Evolutionary conservation across 1,140 invertebrate species (phyloP), one percentile per base, ranked within the genome.

Genomic region (Fragariocoptes setiger): DNA sequence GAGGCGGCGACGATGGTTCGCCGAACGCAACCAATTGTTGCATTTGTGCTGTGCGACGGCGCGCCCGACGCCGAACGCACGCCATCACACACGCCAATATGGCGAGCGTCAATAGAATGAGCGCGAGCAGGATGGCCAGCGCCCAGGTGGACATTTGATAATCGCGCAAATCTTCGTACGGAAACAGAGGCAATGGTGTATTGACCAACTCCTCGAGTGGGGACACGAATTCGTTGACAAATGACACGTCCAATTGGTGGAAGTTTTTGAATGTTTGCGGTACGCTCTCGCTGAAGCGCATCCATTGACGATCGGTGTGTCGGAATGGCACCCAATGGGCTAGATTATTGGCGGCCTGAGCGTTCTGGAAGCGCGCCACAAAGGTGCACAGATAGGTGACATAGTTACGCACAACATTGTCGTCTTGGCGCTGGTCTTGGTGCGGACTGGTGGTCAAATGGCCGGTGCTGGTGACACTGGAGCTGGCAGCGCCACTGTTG

Each of bases 31-130:
- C 35, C 18, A 43, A 18, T 2, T 15, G n/a, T 5, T 14, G 19
- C 35, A 3, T 21, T 20, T 19, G 35, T 45, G 14, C 45, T 60
- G 21, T 49, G 57, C 50, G 70, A 62, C 53, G 69, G 68, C 25
- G 25, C n/a, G 8, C 8, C n/a, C 25, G 25, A n/a, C 25, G 25
- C 8, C 25, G 25, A 31, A 8, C n/a, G n/a, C 25, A 31, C 8
- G n/a, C 25, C 14, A 47, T 35, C 4, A 47, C 20, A 3, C 18
- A 4, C 2, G 18, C 40, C 4, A 41, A 1, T 2, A 41, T 19
- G 14, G 40, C 17, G 12, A 21, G 5, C 4, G 42, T 31, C 3
- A 47, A 5, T 5, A 47, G 3, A 14, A 47, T 15, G 14, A 47
- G 17, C 4, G 45, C 17, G 8, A 46, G 13, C 14, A 47, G 15